Evolutionary conservation across 2,113 vertebrate genomes (phyloP), one percentile per base, ranked within the genome.

Genomic region (Microcebus ravelobensis): DNA sequence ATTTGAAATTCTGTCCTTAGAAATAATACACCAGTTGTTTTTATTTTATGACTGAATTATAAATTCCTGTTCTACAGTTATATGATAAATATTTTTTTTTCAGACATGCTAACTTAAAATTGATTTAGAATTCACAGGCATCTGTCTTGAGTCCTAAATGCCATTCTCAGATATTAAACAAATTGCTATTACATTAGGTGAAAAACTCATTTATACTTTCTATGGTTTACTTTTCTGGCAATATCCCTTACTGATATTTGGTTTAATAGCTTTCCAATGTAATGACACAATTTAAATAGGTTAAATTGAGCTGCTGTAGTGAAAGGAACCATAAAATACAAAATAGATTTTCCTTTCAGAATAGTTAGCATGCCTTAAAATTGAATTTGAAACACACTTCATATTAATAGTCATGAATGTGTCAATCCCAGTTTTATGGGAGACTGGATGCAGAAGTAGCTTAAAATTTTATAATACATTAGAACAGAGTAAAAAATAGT

Each of bases 1-100:
- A 76, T 52, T 96, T 96, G 17, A 94, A 96, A 94, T 71, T 94
- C 8, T 88, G 34, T 73, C 31, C 52, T 57, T 93, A 74, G 91
- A 92, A 94, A 68, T 70, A 94, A 61, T 61, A 25, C 83, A 27
- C 5, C 42, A 23, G 20, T 88, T 90, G 27, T 91, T 20, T 77
- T 89, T 45, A 59, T 14, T 73, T 68, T 80, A 10, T 73, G 17
- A 17, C 18, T 88, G 45, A 93, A 81, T 90, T 85, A 34, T 50
- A 79, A 39, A 55, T 61, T 48, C 87, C 52, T 90, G 8, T 80
- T 77, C 48, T 34, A 20, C 4, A 73, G 4, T 50, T 90, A 18
- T 14, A 94, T 76, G 57, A 68, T 87, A 29, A 68, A 36, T 82
- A 81, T 8, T 45, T 18, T 93, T 91, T 92, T 73, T 23, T 1